These are phyloP conservation scores for Auanema freiburgensis DNA, from an alignment of 2,888 invertebrate genomes.

Conservation along the genomic window DNA sequence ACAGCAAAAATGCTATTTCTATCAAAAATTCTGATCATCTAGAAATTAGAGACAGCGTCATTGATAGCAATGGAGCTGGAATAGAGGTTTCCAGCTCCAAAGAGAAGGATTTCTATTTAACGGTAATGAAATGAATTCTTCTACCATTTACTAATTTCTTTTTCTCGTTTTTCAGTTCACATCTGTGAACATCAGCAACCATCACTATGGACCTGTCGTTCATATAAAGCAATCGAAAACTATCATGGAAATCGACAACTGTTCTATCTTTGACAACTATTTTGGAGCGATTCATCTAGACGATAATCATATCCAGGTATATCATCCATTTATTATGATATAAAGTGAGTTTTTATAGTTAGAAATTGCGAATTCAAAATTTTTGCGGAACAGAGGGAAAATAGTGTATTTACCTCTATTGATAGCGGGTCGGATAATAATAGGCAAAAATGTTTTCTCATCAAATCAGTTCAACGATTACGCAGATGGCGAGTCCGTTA, in stretches of 20 bases:
- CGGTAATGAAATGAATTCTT: neutral
- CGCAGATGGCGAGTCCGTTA: constrained; percentile 5
- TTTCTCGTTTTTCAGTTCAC: constrained; percentile 5
- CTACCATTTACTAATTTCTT: neutral
- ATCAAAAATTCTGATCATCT: constrained; percentile 2
- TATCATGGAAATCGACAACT: constrained; percentile 7
- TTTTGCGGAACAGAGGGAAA: constrained; percentile 28
- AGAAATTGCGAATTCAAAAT: constrained; percentile 20
- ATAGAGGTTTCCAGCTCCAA: constrained; percentile 16
- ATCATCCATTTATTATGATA: neutral
- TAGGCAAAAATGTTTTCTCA: constrained; percentile 4
- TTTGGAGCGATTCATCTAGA: constrained; percentile 19
- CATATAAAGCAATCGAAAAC: constrained; percentile 11
- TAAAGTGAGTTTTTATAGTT: constrained; percentile 14
- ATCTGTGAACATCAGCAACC: constrained; percentile 14
- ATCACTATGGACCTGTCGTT: constrained; percentile 19
- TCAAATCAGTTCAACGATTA: constrained; percentile 20
- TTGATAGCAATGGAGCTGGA: constrained; percentile 31
- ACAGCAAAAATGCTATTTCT: constrained; percentile 1
- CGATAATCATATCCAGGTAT: neutral
- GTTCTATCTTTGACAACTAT: constrained; percentile 22
- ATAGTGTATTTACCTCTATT: constrained; percentile 12
- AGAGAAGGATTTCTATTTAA: neutral
- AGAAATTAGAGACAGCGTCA: neutral
- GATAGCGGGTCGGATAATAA: neutral